Evolutionary conservation across 2,888 invertebrate genomes (phyloP), one percentile per base, ranked within the genome.

Genomic region (Agrenia bidenticulata): DNA sequence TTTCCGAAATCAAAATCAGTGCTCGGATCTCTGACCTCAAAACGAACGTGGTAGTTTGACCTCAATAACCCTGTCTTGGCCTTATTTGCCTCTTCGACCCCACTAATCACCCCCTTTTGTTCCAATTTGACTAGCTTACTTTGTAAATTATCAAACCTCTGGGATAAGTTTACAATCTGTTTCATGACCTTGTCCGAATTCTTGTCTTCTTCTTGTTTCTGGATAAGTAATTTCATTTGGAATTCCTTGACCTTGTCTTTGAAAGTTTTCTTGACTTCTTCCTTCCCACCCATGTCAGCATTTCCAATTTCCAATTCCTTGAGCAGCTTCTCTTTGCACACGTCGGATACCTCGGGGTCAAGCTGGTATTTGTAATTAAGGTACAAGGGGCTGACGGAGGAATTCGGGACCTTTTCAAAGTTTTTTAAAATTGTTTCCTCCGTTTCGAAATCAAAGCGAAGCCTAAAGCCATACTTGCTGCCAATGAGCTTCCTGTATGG

Each of bases 161-260:
- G 37, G 7, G 32, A 39, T 42, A 42, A n/a, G 21, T 32, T 45
- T 9, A 23, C 53, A 51, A 61, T 19, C 26, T 61, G 53, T 37
- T 50, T 51, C 61, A 61, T 41, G 2, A 53, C 54, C 21, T 41
- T 61, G 37, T 61, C 61, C 5, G 53, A 61, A 37, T 61, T 54
- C 53, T 32, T 37, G 2, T 51, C 54, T 23, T 61, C 51, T 24
- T 37, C 54, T 15, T 15, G 39, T 15, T 32, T 53, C 53, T 39
- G 39, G 27, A 51, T 41, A 11, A 51, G 51, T 15, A 61, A 27
- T 45, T 54, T 53, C n/a, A n/a, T 11, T 23, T 61, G 61, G 26
- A 61, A 51, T 23, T 39, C 51, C 21, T 53, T 39, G n/a, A 49
- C 49, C 15, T 26, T 42, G 45, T 58, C 58, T 15, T 45, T 58